Evolutionary conservation across 2,113 vertebrate genomes (phyloP).

Genomic region (Hemicordylus capensis): DNA sequence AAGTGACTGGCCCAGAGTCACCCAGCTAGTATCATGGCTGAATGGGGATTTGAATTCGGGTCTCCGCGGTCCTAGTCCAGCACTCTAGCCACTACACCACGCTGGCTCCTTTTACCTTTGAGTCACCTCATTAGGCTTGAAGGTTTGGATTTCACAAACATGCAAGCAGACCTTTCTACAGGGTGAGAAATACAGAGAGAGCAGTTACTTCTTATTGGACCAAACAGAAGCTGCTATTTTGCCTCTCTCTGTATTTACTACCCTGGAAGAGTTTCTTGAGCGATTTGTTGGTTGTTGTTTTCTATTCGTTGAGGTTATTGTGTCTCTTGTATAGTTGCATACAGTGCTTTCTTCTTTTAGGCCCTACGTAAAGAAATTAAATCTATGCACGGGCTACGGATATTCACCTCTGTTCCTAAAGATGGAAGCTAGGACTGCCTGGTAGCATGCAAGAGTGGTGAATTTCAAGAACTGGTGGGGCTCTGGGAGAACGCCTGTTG

Average conservation of each 20-base stretch:
- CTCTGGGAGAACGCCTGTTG: neutral
- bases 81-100: too few species aligned
- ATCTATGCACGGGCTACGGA: slow-evolving; percentile 71
- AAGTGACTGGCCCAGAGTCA: too few species aligned
- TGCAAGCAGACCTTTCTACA: neutral
- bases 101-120: too few species aligned
- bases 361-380: slow-evolving; percentile 70
- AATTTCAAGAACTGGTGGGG: neutral
- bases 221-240: neutral
- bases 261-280: neutral
- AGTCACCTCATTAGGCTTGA: neutral
- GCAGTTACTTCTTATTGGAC: neutral
- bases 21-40: too few species aligned
- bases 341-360: slow-evolving; percentile 32
- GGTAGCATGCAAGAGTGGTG: neutral
- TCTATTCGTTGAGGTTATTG: neutral
- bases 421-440: neutral
- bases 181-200: neutral
- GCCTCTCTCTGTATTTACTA: neutral
- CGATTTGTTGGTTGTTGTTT: too few species aligned
- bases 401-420: slow-evolving; percentile 72
- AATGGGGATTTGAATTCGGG: too few species aligned
- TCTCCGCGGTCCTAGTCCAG: too few species aligned
- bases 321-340: neutral
- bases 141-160: neutral